Conservation (phyloP, 2,797 vertebrate genomes). For the Crotalus adamanteus region DNA sequence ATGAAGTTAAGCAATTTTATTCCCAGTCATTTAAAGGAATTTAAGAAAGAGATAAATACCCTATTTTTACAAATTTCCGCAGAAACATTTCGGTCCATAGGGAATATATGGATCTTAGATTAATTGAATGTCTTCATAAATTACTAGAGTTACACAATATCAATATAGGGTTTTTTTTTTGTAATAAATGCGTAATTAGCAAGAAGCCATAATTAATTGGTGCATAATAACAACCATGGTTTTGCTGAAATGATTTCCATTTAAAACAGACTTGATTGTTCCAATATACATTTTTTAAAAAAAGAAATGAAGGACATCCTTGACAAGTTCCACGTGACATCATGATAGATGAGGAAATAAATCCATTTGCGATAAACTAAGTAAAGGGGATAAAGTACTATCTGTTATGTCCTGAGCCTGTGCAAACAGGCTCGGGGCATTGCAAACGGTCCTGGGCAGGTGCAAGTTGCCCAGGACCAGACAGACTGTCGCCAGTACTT, state of each 20-base stretch:
- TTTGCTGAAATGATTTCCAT: not conserved
- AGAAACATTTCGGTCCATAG: not conserved
- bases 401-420: not conserved
- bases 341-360: not conserved
- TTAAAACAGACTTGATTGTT: not conserved
- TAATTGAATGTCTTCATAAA: not conserved
- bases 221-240: not conserved
- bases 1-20: not conserved
- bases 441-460: too few relatives aligned
- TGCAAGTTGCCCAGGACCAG: too few relatives aligned
- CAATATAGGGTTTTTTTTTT: not conserved
- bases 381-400: not conserved
- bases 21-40: not conserved
- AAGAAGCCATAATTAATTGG: not conserved
- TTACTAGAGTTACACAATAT: not conserved
- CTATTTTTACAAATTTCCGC: not conserved
- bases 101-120: not conserved
- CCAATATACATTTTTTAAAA: not conserved
- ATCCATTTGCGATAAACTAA: not conserved
- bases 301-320: not conserved
- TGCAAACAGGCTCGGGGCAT: too few relatives aligned
- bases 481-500: too few relatives aligned
- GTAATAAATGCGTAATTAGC: not conserved
- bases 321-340: not conserved
- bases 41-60: not conserved